Percentiles rank a stretch among this genome's conserved stretches.
These are phyloP conservation scores for Podiceps cristatus DNA, from an alignment of 2,113 vertebrate genomes.

Conservation along the genomic window DNA sequence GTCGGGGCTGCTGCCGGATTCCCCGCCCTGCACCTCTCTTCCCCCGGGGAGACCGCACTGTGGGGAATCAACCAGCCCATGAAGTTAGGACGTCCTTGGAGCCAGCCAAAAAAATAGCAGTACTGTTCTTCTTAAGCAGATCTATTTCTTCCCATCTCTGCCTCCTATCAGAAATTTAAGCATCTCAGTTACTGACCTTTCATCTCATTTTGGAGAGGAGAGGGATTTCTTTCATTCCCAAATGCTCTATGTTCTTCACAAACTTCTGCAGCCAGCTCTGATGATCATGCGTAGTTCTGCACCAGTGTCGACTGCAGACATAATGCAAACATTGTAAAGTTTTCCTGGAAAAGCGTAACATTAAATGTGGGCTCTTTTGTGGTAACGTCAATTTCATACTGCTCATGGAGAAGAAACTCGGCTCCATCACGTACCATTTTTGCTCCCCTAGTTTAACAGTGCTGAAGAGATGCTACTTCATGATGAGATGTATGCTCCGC, in stretches of 20 bases:
- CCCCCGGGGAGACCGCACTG: accelerated
- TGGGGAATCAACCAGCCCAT: neutral
- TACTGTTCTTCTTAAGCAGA: neutral
- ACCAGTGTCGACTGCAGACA: neutral
- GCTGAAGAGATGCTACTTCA: neutral
- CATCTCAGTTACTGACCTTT: neutral
- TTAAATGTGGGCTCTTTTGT: neutral
- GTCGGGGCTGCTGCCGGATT: neutral
- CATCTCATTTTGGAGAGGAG: neutral
- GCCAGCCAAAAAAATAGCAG: neutral
- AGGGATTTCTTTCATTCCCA: neutral
- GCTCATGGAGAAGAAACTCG: neutral
- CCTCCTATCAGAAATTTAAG: neutral
- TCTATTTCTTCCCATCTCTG: neutral
- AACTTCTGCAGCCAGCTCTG: neutral
- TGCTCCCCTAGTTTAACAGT: neutral
- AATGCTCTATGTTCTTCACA: neutral
- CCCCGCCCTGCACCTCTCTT: neutral
- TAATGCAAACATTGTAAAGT: neutral
- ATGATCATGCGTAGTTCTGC: neutral
- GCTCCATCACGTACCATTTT: neutral
- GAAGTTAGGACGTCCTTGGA: neutral
- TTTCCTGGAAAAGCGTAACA: neutral
- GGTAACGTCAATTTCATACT: neutral
- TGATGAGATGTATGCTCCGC: neutral